Percentiles rank a stretch among this genome's conserved stretches.
These are phyloP conservation scores for Pseudorectes ferrugineus DNA, from an alignment of 2,113 vertebrate species.

Conservation along the genomic window DNA sequence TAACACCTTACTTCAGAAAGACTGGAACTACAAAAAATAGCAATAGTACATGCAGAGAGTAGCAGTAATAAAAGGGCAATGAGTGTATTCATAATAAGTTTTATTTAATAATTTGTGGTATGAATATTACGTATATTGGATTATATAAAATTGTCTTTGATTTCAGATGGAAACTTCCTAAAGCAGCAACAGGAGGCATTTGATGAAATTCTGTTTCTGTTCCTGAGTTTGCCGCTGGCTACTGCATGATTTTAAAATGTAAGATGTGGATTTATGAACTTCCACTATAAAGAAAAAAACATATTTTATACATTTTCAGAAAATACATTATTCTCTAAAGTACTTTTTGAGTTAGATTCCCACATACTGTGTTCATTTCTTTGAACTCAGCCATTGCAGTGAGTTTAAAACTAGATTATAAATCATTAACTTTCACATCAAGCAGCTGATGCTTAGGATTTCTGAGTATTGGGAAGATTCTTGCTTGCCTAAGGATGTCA, in stretches of 20 bases:
- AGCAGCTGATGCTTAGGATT: slow-evolving; percentile 20
- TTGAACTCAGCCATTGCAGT: slow-evolving; percentile 40
- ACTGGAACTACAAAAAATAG: neutral
- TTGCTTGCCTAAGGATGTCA: slow-evolving; percentile 14
- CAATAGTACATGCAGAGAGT: neutral
- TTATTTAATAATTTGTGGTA: neutral
- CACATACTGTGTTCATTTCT: slow-evolving; percentile 23
- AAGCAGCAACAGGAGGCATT: neutral
- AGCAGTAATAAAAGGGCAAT: neutral
- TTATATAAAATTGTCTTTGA: neutral
- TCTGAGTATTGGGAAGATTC: neutral
- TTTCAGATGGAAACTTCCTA: neutral
- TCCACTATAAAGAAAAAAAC: neutral
- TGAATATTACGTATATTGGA: neutral
- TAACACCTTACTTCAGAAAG: neutral
- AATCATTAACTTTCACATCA: slow-evolving; percentile 58
- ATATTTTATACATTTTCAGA: neutral
- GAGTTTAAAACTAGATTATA: slow-evolving; percentile 54
- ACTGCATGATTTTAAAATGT: neutral
- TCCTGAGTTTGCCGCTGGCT: neutral
- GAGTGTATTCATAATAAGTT: neutral
- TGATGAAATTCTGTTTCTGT: neutral
- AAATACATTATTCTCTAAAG: slow-evolving; percentile 3
- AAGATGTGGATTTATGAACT: neutral
- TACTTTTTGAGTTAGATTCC: slow-evolving; percentile 20